Conservation (phyloP, 2,888 invertebrate genomes). For the Mythimna vitellina region DNA sequence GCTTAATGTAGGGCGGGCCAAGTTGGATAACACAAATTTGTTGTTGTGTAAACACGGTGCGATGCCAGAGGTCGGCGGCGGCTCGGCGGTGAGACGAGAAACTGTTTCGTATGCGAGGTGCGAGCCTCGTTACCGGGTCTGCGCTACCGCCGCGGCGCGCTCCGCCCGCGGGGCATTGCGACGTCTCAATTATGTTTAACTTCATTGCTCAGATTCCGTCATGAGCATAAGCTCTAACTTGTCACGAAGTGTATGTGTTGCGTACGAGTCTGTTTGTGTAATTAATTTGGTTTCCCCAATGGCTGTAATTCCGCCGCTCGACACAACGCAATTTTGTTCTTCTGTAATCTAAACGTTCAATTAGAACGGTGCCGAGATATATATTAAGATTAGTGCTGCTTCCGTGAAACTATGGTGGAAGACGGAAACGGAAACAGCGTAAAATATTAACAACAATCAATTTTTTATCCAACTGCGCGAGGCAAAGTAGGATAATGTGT, state of each 20-base stretch:
- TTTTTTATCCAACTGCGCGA: neutral
- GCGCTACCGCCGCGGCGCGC: slow-evolving; percentile 5
- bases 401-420: slow-evolving; percentile 29
- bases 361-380: slow-evolving; percentile 56
- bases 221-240: slow-evolving; percentile 77
- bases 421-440: slow-evolving; percentile 3
- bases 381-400: slow-evolving; percentile 55
- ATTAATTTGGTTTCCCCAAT: slow-evolving; percentile 76
- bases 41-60: slow-evolving; percentile 72
- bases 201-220: slow-evolving; percentile 81
- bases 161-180: slow-evolving; percentile 79
- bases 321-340: slow-evolving; percentile 71
- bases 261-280: slow-evolving; percentile 73
- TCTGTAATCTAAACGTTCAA: slow-evolving; percentile 67
- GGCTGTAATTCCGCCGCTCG: slow-evolving; percentile 67
- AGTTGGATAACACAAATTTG: slow-evolving; percentile 64
- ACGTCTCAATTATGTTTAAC: slow-evolving; percentile 86
- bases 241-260: slow-evolving; percentile 65
- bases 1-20: slow-evolving; percentile 47
- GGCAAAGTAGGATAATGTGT: too few relatives aligned
- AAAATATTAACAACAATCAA: slow-evolving; percentile 10
- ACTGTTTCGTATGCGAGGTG: slow-evolving; percentile 80
- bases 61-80: slow-evolving; percentile 28
- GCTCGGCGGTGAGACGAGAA: slow-evolving; percentile 49
- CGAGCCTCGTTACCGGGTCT: slow-evolving; percentile 79